Evolutionary conservation across 2,888 invertebrate species (phyloP).

Genomic region (Nematopogon swammerdamellus): DNA sequence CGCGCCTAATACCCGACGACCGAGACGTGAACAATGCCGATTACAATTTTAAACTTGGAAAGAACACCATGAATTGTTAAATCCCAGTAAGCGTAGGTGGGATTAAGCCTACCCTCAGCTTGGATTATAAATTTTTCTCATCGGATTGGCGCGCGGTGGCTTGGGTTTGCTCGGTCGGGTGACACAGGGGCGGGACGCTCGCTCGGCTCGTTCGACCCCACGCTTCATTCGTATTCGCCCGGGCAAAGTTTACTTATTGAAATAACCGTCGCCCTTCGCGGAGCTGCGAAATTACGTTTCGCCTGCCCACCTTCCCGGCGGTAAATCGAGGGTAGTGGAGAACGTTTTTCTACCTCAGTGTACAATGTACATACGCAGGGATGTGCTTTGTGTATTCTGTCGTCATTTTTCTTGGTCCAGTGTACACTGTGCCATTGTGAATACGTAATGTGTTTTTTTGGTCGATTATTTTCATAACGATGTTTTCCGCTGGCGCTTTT

Average conservation of each 20-base stretch:
- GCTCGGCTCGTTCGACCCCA: too few relatives aligned
- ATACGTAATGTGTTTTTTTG: too few relatives aligned
- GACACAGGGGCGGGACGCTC: too few relatives aligned
- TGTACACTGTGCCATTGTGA: too few relatives aligned
- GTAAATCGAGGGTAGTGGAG: not conserved
- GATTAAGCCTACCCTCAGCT: not conserved
- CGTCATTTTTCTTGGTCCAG: not conserved
- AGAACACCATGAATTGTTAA: not conserved
- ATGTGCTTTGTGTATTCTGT: not conserved
- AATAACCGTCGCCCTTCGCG: not conserved
- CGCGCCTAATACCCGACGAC: too few relatives aligned
- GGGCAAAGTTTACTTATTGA: slow-evolving; percentile 10
- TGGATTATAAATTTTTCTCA: not conserved
- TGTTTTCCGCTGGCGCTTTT: too few relatives aligned
- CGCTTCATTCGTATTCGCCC: slow-evolving; percentile 36
- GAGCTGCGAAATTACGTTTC: not conserved
- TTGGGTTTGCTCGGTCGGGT: not conserved
- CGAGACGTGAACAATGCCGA: not conserved
- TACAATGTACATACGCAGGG: not conserved
- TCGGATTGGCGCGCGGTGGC: not conserved
- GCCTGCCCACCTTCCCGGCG: not conserved
- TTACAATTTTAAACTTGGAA: not conserved
- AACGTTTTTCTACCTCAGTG: not conserved
- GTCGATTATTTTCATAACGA: too few relatives aligned
- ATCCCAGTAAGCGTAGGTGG: not conserved